These are phyloP conservation scores for Galerucella calmariensis DNA, from an alignment of 2,888 invertebrate genomes.

Conservation along the genomic window DNA sequence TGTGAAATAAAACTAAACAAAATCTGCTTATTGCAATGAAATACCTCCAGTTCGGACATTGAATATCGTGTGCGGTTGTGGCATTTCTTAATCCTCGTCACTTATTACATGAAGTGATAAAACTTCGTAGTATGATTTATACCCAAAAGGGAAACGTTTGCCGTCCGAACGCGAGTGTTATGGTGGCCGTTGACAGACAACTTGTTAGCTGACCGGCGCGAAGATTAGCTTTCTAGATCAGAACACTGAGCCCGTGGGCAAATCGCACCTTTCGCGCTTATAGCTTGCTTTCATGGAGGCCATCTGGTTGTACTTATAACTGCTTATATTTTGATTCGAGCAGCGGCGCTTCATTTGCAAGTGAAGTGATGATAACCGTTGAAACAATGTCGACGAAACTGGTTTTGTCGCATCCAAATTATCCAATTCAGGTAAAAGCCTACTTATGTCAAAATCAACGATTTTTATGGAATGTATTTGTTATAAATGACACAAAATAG, in stretches of 20 bases:
- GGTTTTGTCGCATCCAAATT: no score
- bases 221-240: constrained; percentile 52
- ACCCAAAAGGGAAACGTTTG: constrained; percentile 38
- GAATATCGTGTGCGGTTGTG: not conserved
- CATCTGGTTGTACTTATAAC: constrained; percentile 35
- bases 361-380: no score
- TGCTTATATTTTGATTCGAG: constrained; percentile 4
- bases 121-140: constrained; percentile 45
- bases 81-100: constrained; percentile 44
- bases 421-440: no score
- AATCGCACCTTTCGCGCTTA: constrained; percentile 48
- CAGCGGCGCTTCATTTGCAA: constrained; percentile 22
- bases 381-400: no score
- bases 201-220: constrained; percentile 50
- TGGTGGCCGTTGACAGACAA: constrained; percentile 54
- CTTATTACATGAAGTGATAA: constrained; percentile 35
- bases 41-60: not conserved
- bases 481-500: no score
- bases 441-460: no score
- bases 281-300: constrained; percentile 41
- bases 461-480: no score
- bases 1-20: not conserved
- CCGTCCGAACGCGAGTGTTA: constrained; percentile 46
- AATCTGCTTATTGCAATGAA: not conserved
- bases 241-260: constrained; percentile 46